A percentile compares a stretch with the other conserved stretches of the same genome.
These are phyloP conservation scores for Fabriciana adippe DNA, from an alignment of 2,888 invertebrate genomes.

Conservation along the genomic window DNA sequence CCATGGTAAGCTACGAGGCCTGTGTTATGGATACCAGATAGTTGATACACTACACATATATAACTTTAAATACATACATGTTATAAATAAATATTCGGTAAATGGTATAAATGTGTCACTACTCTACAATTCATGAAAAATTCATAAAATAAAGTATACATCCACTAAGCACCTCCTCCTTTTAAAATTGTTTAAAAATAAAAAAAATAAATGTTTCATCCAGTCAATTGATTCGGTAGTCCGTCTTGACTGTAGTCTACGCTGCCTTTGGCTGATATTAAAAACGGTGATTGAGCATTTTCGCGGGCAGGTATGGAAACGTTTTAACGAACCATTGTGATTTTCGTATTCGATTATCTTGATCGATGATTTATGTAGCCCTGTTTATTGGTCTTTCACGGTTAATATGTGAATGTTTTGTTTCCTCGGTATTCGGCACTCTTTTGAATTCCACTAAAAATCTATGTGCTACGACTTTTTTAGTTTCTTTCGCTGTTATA, in stretches of 20 bases:
- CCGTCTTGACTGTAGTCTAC: slow-evolving; percentile 29
- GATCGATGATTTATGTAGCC: slow-evolving; percentile 65
- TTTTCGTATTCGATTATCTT: slow-evolving; percentile 75
- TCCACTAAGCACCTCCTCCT: too few species aligned
- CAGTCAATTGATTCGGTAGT: background rate
- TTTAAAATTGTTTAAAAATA: background rate
- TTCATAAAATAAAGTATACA: too few species aligned
- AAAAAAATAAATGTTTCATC: background rate
- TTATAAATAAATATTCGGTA: too few species aligned
- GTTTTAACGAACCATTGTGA: slow-evolving; percentile 79
- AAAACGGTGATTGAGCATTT: slow-evolving; percentile 76
- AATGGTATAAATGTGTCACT: too few species aligned
- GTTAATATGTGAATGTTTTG: slow-evolving; percentile 40
- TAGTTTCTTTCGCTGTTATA: too few species aligned
- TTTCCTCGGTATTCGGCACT: background rate
- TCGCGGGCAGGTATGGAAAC: slow-evolving; percentile 57
- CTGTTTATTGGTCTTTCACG: slow-evolving; percentile 50
- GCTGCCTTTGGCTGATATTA: slow-evolving; percentile 58
- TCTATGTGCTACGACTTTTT: background rate
- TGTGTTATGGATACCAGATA: too few species aligned
- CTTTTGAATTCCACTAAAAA: too few species aligned
- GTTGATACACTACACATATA: too few species aligned
- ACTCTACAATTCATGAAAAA: too few species aligned
- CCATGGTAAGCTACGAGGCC: too few species aligned
- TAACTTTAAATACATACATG: too few species aligned